Evolutionary conservation across 2,113 vertebrate genomes (phyloP), one percentile per base, ranked within the genome.

Genomic region (Pleuronectes platessa): DNA sequence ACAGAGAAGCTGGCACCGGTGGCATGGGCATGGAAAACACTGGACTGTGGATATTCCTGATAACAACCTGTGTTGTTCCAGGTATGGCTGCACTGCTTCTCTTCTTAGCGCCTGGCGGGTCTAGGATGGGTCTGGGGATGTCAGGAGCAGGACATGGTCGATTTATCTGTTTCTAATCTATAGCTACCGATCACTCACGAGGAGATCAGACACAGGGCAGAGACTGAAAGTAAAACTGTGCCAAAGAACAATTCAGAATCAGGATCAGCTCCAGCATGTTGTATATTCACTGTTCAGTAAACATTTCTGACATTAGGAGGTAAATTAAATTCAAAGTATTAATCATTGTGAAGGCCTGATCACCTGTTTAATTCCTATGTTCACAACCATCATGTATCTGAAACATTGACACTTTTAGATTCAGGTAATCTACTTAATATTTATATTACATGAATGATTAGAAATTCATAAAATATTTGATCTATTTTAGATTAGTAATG

Each of bases 41-140:
- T 26, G 76, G 83, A 86, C 37, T 91, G 55, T 84, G 90, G 90
- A 89, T 89, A 83, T 86, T 92, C 82, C 73, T 92, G 64, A 88
- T 92, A 62, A 86, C 88, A 72, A 71, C 65, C 70, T 92, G 80
- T 69, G 3, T 90, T 68, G 68, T 89, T 83, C 64, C 81, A 87
- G 92, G 92, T 93, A 84, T 17, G 68, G 84, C 8, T 2, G 12
- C 24, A 64, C 21, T 76, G 18, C 8, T 63, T 37, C 17, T 51
- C 18, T 27, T 60, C 18, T 53, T 7, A 53, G 40, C 18, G 5
- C 18, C 23, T 17, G 56, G 12, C 5, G 5, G 24, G 56, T 24
- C 7, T 7, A 23, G 55, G 64, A 47, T 37, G 26, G 51, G 17
- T 23, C 9, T 56, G 54, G 12, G 24, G 51, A 54, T 15, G 51